Evolutionary conservation across 2,888 invertebrate genomes (phyloP).

Genomic region (Chloroclysta siterata): DNA sequence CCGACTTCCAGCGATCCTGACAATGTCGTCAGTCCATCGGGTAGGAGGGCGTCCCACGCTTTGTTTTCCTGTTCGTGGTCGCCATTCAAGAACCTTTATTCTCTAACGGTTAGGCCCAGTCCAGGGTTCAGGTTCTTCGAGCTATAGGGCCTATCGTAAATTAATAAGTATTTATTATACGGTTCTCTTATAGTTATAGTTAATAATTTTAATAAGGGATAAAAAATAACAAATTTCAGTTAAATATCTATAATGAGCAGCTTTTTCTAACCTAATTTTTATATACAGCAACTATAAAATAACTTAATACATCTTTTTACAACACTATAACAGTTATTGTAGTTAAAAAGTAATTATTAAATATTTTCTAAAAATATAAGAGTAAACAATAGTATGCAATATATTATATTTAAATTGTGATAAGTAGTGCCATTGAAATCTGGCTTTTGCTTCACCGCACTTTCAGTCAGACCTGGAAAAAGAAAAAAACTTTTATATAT

Average conservation of each 20-base stretch:
- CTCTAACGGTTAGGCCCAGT: too few species aligned
- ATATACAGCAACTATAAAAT: slow-evolving; percentile 3
- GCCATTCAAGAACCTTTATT: too few species aligned
- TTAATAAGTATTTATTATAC: too few species aligned
- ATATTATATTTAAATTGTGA: slow-evolving; percentile 10
- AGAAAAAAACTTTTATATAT: slow-evolving; percentile 18
- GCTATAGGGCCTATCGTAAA: too few species aligned
- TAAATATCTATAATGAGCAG: slow-evolving; percentile 5
- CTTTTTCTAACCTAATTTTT: background rate
- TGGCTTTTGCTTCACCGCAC: slow-evolving; percentile 45
- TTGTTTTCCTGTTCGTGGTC: too few species aligned
- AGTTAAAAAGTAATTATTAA: background rate
- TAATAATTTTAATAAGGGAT: too few species aligned
- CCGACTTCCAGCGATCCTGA: too few species aligned
- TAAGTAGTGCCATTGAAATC: slow-evolving; percentile 32
- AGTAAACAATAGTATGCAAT: slow-evolving; percentile 15
- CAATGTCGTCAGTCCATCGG: too few species aligned
- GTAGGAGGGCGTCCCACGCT: too few species aligned
- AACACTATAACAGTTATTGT: background rate
- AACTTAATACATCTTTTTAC: background rate
- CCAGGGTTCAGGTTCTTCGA: too few species aligned
- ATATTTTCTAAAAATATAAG: slow-evolving; percentile 15
- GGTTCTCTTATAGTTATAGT: too few species aligned
- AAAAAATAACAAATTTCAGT: background rate
- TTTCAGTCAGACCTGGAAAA: slow-evolving; percentile 53